Conservation (phyloP, 2,797 vertebrate genomes). For the Paedocypris micromegethes region DNA sequence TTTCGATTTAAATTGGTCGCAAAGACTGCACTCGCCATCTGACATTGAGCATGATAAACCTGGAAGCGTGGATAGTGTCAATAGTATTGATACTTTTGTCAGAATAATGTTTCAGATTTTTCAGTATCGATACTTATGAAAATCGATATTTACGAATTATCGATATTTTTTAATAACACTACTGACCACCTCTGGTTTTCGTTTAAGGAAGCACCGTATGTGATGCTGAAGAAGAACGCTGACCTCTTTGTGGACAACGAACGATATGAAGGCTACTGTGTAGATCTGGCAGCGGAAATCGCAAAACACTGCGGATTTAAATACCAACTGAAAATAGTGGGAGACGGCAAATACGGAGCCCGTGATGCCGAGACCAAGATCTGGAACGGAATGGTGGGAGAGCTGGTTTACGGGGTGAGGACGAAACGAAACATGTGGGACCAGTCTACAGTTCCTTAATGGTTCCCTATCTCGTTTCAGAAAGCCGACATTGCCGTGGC, state of each 20-base stretch:
- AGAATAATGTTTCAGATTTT: no score
- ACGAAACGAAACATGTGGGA: neutral
- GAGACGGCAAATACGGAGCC: conserved; percentile 96
- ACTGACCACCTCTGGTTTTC: conserved; percentile 9
- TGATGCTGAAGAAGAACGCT: conserved; percentile 98
- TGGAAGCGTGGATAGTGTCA: no score
- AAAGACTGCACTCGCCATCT: no score
- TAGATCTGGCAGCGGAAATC: conserved; percentile 97
- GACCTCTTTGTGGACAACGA: conserved; percentile 95
- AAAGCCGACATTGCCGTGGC: conserved; percentile 98
- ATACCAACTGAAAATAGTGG: conserved; percentile 94
- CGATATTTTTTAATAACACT: neutral
- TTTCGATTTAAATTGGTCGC: no score
- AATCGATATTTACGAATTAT: neutral
- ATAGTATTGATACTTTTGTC: no score
- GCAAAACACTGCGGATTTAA: conserved; percentile 98
- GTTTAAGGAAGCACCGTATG: conserved; percentile 92
- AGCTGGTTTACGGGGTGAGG: conserved; percentile 96
- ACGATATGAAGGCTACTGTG: conserved; percentile 96
- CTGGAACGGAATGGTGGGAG: conserved; percentile 99
- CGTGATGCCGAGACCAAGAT: conserved; percentile 98
- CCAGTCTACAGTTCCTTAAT: no score
- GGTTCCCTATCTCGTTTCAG: conserved; percentile 59
- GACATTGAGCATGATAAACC: no score
- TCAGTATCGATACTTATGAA: neutral